Evolutionary conservation across 2,797 vertebrate species (phyloP).

Genomic region (Falco cherrug): DNA sequence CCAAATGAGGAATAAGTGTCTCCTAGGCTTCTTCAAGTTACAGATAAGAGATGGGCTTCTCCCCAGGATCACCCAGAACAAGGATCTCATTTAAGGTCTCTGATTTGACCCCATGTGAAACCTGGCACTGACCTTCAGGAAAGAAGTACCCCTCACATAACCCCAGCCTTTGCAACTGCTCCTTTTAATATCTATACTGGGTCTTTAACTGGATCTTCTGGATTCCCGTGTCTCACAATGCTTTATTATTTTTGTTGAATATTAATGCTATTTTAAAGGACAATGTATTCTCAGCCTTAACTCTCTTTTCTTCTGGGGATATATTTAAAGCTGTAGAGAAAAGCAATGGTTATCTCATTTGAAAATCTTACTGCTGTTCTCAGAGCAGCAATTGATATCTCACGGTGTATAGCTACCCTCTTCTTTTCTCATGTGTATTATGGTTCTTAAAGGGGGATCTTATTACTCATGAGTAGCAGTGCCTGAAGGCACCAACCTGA

Average conservation of each 20-base stretch:
- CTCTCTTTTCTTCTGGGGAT: neutral
- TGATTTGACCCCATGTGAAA: neutral
- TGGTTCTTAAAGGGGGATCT: neutral
- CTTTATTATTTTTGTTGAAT: neutral
- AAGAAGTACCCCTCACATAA: neutral
- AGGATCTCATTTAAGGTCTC: neutral
- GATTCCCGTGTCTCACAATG: neutral
- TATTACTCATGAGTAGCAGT: neutral
- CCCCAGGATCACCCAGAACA: neutral
- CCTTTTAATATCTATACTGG: neutral
- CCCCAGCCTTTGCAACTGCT: neutral
- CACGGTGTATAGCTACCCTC: neutral
- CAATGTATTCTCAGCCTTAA: neutral
- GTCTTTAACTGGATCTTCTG: neutral
- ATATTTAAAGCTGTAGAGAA: neutral
- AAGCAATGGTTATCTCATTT: neutral
- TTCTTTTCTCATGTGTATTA: neutral
- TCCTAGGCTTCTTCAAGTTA: neutral
- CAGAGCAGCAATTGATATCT: neutral
- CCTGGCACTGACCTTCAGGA: neutral
- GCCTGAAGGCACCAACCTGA: neutral
- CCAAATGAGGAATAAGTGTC: neutral
- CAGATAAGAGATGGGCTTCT: neutral
- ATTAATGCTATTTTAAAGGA: neutral
- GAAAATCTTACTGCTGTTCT: conserved; percentile 12